phyloP scores from a whole-genome alignment of 2,888 invertebrate genomes.

The Aleiodes leptofemur region DNA sequence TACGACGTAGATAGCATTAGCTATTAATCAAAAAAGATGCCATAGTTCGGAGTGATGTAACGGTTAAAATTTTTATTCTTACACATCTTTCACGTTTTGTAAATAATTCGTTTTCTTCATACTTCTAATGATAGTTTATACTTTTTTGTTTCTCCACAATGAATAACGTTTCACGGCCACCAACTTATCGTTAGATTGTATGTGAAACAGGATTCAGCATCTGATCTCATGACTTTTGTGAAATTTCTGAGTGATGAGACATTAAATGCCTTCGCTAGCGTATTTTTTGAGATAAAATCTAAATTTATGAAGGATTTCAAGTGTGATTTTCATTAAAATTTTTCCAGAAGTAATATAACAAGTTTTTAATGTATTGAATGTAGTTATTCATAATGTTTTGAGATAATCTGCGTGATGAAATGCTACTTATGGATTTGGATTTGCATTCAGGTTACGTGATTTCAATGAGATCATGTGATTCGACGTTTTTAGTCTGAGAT shows the following conservation, averaged over 20 bases:
- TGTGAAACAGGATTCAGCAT: slow-evolving; percentile 16
- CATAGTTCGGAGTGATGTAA: slow-evolving; percentile 63
- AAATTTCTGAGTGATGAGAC: slow-evolving; percentile 31
- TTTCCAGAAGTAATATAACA: too few relatives aligned
- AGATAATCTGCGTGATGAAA: too few relatives aligned
- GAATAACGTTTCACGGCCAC: slow-evolving; percentile 68
- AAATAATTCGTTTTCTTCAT: slow-evolving; percentile 14
- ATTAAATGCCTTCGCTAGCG: not conserved
- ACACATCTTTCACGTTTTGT: slow-evolving; percentile 39
- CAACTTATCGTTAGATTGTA: slow-evolving; percentile 16
- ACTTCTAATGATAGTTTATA: slow-evolving; percentile 26
- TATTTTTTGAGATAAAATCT: not conserved
- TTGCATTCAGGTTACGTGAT: too few relatives aligned
- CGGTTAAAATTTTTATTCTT: slow-evolving; percentile 66
- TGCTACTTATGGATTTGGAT: too few relatives aligned
- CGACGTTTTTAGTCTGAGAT: too few relatives aligned
- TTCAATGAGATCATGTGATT: too few relatives aligned
- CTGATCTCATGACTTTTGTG: slow-evolving; percentile 14
- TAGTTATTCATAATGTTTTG: too few relatives aligned
- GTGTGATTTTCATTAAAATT: too few relatives aligned
- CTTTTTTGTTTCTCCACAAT: slow-evolving; percentile 51
- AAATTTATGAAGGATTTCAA: not conserved
- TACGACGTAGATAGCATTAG: slow-evolving; percentile 53
- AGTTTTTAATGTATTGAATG: too few relatives aligned
- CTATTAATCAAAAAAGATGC: slow-evolving; percentile 71